Conservation (phyloP, 53 echinoderm and acorn worm genomes). For the Echinarachnius parma region DNA sequence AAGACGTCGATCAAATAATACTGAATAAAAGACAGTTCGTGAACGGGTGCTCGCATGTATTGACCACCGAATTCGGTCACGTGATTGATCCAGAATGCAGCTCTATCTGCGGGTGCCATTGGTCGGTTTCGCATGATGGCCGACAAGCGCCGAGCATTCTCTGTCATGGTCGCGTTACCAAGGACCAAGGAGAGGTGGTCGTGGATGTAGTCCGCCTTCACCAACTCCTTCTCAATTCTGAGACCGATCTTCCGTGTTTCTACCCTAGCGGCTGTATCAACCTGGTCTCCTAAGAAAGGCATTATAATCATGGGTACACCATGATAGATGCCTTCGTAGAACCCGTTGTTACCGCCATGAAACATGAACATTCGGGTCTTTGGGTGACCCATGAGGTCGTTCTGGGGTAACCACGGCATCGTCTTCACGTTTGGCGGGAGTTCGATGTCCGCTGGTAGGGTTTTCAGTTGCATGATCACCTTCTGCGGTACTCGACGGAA, state of each 20-base stretch:
- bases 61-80: slow-evolving; percentile 29
- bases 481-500: slow-evolving; percentile 24
- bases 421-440: slow-evolving; percentile 16
- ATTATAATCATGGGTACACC: slow-evolving; percentile 19
- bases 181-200: slow-evolving; percentile 3
- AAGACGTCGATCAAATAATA: slow-evolving; percentile 14
- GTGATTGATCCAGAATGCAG: slow-evolving; percentile 38
- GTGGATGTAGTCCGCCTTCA: slow-evolving; percentile 9
- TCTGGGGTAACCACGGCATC: slow-evolving; percentile 38
- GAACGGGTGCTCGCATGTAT: slow-evolving; percentile 17
- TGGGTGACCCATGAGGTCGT: slow-evolving; percentile 33
- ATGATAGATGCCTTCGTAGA: slow-evolving; percentile 21
- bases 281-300: slow-evolving; percentile 22
- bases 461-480: slow-evolving; percentile 21
- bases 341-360: slow-evolving; percentile 39
- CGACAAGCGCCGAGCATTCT: slow-evolving; percentile 9
- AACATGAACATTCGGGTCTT: slow-evolving; percentile 23
- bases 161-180: not conserved
- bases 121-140: slow-evolving; percentile 33
- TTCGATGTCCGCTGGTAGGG: not conserved
- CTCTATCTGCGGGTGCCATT: slow-evolving; percentile 31
- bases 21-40: slow-evolving; percentile 21
- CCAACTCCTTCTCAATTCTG: not conserved
- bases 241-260: not conserved
- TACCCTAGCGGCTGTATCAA: not conserved